Evolutionary conservation across 1,140 invertebrate species (phyloP).

Genomic region (Pachypsylla venusta): DNA sequence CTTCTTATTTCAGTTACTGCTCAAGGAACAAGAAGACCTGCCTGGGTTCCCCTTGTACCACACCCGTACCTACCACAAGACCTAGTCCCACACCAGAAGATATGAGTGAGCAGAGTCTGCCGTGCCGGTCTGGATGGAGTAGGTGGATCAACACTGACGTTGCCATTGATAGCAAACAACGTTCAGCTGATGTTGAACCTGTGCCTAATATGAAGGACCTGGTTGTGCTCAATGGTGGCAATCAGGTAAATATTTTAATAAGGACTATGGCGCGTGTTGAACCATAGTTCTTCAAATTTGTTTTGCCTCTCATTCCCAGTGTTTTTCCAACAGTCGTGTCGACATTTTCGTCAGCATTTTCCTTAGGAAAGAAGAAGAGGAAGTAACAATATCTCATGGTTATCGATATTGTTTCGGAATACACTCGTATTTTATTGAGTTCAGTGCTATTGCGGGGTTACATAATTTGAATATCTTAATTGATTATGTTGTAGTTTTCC

Average conservation of each 20-base stretch:
- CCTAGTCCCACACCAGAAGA: constrained; percentile 19
- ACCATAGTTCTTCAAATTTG: no score
- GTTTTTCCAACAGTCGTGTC: no score
- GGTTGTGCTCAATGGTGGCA: constrained; percentile 26
- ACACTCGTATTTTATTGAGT: no score
- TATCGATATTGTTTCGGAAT: no score
- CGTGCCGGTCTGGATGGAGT: constrained; percentile 53
- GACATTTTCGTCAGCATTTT: no score
- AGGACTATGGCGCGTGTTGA: no score
- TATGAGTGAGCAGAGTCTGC: constrained; percentile 27
- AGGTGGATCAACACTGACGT: constrained; percentile 51
- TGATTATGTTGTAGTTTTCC: no score
- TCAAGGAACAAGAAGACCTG: constrained; percentile 49
- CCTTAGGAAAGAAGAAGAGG: no score
- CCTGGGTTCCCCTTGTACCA: constrained; percentile 46
- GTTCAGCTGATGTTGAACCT: constrained; percentile 42
- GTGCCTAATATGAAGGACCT: constrained; percentile 38
- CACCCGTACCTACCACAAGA: constrained; percentile 20
- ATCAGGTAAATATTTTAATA: constrained; percentile 21
- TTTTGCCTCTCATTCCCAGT: no score
- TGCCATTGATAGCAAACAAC: constrained; percentile 28
- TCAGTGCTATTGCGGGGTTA: no score
- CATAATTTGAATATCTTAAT: no score
- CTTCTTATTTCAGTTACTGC: constrained; percentile 37
- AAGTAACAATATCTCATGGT: no score